Evolutionary conservation across 2,113 vertebrate species (phyloP), one percentile per base, ranked within the genome.

Genomic region (Sterna hirundo): DNA sequence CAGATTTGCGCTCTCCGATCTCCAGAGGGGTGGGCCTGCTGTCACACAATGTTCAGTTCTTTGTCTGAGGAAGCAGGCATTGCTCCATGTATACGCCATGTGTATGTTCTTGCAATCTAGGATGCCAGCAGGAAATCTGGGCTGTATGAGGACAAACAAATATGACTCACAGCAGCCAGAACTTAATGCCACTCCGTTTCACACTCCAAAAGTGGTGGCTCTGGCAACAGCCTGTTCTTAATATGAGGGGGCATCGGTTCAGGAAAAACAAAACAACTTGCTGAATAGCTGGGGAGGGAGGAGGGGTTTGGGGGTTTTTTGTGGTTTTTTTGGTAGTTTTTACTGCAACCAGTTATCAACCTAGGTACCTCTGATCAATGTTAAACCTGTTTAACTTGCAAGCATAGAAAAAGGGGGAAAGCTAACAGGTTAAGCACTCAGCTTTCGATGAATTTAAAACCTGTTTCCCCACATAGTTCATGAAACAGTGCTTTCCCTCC

Each of bases 81-180:
- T 47, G 47, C 88, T 83, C 78, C 88, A 65, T 42, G 80, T 74
- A 94, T 75, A 79, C 1, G 1, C 93, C 32, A 36, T 81, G 95
- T 30, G 5, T 81, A 90, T 97, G 97, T 93, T 97, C 93, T 94
- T 92, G 76, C 66, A 7, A 65, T 93, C 95, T 96, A 96, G 95
- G 97, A 92, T 97, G 97, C 96, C 98, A 98, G 94, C 96, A 98
- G 98, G 97, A 97, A 97, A 51, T 83, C 68, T 58, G 46, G 95
- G 93, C 91, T 93, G 42, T 62, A 74, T 47, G 86, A 96, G 96
- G 96, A 95, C 95, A 98, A 97, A 97, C 91, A 94, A 94, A 96
- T 46, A 88, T 93, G 91, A 97, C 74, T 96, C 95, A 94, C 54
- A 92, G 70, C 65, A 95, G 77, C 52, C 92, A 96, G 94, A 87